phyloP scores from a whole-genome alignment of 2,113 vertebrate species.

The Catharus bicknelli region DNA sequence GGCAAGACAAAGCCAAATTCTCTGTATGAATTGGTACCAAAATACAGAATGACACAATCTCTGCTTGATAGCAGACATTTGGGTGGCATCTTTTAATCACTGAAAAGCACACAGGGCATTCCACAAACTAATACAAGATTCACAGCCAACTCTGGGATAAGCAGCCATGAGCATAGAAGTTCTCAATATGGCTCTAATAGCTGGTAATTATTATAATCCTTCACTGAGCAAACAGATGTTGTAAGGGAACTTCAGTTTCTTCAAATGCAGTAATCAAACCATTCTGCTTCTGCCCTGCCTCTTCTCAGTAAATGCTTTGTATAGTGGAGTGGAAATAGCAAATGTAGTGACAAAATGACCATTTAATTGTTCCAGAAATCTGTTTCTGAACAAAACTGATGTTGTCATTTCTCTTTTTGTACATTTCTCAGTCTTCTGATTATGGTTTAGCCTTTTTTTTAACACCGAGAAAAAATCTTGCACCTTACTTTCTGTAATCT shows the following conservation, averaged over 20 bases:
- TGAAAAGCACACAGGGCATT: constrained; percentile 44
- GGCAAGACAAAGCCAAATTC: neutral
- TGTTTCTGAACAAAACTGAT: constrained; percentile 21
- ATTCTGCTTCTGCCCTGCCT: constrained; percentile 61
- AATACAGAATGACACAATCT: neutral
- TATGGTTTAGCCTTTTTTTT: neutral
- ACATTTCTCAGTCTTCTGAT: neutral
- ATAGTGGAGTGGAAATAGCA: constrained; percentile 42
- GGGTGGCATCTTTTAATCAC: constrained; percentile 55
- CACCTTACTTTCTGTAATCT: neutral
- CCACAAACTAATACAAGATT: constrained; percentile 42
- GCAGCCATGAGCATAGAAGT: constrained; percentile 58
- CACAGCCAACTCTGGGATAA: constrained; percentile 56
- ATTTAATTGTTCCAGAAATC: constrained; percentile 41
- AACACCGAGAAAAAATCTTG: neutral
- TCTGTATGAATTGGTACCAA: neutral
- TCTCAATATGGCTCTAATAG: constrained; percentile 70
- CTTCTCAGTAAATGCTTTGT: constrained; percentile 46
- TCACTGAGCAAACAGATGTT: constrained; percentile 72
- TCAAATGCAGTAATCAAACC: constrained; percentile 62
- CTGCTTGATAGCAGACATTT: constrained; percentile 24
- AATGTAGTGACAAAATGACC: constrained; percentile 58
- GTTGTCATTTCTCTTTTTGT: neutral
- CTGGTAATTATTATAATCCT: constrained; percentile 72
- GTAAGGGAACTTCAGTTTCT: constrained; percentile 58